Evolutionary conservation across 2,113 vertebrate genomes (phyloP).

Genomic region (Lota lota): DNA sequence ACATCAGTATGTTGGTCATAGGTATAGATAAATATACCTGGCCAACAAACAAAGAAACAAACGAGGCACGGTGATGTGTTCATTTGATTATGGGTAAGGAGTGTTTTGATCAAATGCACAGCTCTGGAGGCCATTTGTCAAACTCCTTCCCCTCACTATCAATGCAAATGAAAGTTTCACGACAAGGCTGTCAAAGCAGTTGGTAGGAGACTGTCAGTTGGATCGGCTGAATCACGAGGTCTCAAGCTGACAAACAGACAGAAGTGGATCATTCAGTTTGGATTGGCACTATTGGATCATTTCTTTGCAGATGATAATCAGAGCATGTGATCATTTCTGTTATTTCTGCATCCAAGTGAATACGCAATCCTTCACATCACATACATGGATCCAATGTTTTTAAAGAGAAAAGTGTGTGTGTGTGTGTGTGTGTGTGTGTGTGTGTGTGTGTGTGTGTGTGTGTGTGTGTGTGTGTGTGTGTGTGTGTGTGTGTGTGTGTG

Average conservation of each 20-base stretch:
- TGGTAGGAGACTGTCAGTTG: background rate
- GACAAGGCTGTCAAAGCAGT: too few relatives aligned
- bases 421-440: too few relatives aligned
- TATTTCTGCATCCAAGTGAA: slow-evolving; percentile 25
- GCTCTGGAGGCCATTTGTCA: background rate
- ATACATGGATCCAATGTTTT: slow-evolving; percentile 25
- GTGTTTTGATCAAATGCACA: slow-evolving; percentile 34
- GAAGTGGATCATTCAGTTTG: slow-evolving; percentile 2
- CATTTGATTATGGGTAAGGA: slow-evolving; percentile 47
- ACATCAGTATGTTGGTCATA: background rate
- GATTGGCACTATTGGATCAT: slow-evolving; percentile 38
- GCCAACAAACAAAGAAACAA: too few relatives aligned
- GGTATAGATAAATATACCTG: slow-evolving; percentile 21
- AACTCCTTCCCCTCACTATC: slow-evolving; percentile 33
- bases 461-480: background rate
- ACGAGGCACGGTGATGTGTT: slow-evolving; percentile 33
- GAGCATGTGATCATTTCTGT: slow-evolving; percentile 1
- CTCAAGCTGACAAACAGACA: background rate
- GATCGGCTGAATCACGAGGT: background rate
- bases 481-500: background rate
- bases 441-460: slow-evolving; percentile 5
- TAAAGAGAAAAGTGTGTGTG: slow-evolving; percentile 5
- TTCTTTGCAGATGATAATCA: background rate
- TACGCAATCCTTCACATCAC: slow-evolving; percentile 32
- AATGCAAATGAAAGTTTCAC: slow-evolving; percentile 40